Percentiles rank a stretch among this genome's conserved stretches.
These are phyloP conservation scores for Agrilus cyanescens DNA, from an alignment of 2,888 invertebrate genomes.

Conservation along the genomic window DNA sequence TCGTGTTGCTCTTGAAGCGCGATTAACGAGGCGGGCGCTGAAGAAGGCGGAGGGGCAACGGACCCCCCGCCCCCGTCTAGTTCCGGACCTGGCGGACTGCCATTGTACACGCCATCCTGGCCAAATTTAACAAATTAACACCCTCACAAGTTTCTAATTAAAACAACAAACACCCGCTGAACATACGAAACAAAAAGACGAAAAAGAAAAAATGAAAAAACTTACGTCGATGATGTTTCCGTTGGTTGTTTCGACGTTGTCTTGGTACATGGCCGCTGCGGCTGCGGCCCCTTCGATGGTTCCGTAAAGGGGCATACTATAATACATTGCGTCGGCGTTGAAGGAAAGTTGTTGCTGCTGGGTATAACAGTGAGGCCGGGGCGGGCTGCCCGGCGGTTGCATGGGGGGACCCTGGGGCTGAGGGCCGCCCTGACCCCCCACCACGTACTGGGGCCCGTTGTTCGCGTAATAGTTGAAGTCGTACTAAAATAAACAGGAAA, in stretches of 20 bases:
- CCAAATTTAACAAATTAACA: too few relatives aligned
- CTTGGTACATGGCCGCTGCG: conserved; percentile 17
- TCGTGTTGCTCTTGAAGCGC: too few relatives aligned
- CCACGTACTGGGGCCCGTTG: conserved; percentile 26
- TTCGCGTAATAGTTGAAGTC: conserved; percentile 31
- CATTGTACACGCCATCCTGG: too few relatives aligned
- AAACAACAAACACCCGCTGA: too few relatives aligned
- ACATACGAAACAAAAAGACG: too few relatives aligned
- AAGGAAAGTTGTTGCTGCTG: conserved; percentile 17
- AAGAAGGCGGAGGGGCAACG: too few relatives aligned
- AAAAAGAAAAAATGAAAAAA: conserved; percentile 6
- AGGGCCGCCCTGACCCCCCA: conserved; percentile 22
- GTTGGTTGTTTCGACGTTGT: conserved; percentile 25
- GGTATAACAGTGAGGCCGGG: conserved; percentile 22
- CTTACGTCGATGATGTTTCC: conserved; percentile 27
- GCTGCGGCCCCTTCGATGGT: conserved; percentile 24
- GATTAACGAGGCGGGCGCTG: too few relatives aligned
- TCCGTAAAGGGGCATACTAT: conserved; percentile 28
- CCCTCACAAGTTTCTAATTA: too few relatives aligned
- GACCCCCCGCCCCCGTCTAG: too few relatives aligned
- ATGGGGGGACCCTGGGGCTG: conserved; percentile 18
- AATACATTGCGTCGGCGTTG: conserved; percentile 22
- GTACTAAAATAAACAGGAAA: conserved; percentile 23
- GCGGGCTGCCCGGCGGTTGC: conserved; percentile 23
- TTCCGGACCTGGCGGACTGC: too few relatives aligned